phyloP scores from a whole-genome alignment of 2,113 vertebrate species.

The Tympanuchus pallidicinctus region DNA sequence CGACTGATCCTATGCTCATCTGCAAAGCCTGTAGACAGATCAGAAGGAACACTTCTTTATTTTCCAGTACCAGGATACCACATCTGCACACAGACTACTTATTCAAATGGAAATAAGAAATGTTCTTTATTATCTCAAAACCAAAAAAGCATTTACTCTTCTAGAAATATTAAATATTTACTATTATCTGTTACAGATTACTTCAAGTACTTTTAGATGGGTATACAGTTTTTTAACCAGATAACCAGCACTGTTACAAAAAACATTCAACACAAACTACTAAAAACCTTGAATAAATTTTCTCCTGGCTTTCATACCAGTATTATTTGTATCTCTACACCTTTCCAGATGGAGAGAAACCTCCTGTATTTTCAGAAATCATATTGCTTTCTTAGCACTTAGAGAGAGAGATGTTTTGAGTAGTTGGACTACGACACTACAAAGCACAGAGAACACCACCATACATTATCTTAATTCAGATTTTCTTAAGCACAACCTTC shows the following conservation, averaged over 20 bases:
- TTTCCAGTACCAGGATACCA: neutral
- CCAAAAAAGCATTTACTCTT: neutral
- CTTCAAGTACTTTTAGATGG: neutral
- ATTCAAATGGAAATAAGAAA: accelerated
- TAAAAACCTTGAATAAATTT: neutral
- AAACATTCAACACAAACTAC: neutral
- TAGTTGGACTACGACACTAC: neutral
- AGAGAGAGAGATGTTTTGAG: neutral
- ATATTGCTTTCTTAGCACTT: neutral
- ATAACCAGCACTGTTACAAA: neutral
- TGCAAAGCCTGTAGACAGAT: neutral
- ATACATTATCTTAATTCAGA: neutral
- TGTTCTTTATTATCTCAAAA: neutral
- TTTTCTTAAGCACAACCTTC: neutral
- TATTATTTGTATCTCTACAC: neutral
- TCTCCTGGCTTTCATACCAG: neutral
- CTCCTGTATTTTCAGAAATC: neutral
- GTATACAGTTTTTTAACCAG: neutral
- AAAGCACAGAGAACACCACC: neutral
- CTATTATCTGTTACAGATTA: neutral
- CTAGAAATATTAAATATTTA: neutral
- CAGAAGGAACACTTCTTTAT: neutral
- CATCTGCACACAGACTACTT: neutral
- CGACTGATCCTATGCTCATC: neutral
- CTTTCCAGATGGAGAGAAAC: neutral